Percentiles rank a stretch among this genome's conserved stretches.
phyloP scores from a whole-genome alignment of 2,888 invertebrate genomes.

The Drosophila rubida region DNA sequence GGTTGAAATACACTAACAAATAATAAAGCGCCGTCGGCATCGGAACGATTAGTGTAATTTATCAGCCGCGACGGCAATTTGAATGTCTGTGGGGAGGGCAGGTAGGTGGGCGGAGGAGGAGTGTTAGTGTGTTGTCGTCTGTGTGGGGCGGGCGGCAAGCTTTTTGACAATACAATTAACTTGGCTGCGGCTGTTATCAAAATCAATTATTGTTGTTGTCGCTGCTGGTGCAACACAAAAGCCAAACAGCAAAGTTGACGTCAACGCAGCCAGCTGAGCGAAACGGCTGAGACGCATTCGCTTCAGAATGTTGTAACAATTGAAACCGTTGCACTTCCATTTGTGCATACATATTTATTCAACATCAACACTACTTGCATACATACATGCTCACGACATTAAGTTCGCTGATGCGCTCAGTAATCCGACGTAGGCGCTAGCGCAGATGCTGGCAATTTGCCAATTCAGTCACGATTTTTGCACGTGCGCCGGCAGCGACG shows the following conservation, averaged over 20 bases:
- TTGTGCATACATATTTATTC: slow-evolving; percentile 2
- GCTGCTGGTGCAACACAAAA: slow-evolving; percentile 24
- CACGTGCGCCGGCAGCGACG: slow-evolving; percentile 47
- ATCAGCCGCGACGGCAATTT: slow-evolving; percentile 69
- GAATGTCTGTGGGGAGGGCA: slow-evolving; percentile 50
- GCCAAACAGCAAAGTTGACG: slow-evolving; percentile 27
- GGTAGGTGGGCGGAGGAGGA: not conserved
- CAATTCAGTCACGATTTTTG: slow-evolving; percentile 70
- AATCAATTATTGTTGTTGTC: slow-evolving; percentile 58
- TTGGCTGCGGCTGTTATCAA: slow-evolving; percentile 61
- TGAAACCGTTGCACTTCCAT: slow-evolving; percentile 46
- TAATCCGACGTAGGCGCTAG: slow-evolving; percentile 31
- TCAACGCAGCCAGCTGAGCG: slow-evolving; percentile 30
- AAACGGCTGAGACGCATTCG: slow-evolving; percentile 19
- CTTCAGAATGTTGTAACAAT: slow-evolving; percentile 57
- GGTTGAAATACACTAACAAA: slow-evolving; percentile 15
- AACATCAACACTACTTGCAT: not conserved
- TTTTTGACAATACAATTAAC: slow-evolving; percentile 69
- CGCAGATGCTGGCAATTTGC: slow-evolving; percentile 52
- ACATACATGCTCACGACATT: not conserved
- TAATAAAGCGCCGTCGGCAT: slow-evolving; percentile 13
- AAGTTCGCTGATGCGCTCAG: not conserved
- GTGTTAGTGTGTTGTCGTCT: slow-evolving; percentile 4
- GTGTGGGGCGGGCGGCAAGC: slow-evolving; percentile 22
- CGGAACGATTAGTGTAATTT: slow-evolving; percentile 67